Evolutionary conservation across 2,888 invertebrate species (phyloP).

Genomic region (Odontocerum albicorne): DNA sequence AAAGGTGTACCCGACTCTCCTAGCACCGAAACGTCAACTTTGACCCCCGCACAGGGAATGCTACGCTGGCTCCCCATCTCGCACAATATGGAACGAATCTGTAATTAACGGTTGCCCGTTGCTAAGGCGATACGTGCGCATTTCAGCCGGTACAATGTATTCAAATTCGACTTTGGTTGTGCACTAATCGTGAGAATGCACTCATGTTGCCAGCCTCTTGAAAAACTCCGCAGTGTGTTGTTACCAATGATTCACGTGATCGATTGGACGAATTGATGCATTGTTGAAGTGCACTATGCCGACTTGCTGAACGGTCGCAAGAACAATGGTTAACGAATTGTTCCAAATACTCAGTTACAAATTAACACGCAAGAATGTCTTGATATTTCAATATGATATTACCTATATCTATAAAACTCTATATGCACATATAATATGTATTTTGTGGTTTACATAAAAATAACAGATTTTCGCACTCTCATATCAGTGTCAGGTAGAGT

Average conservation of each 20-base stretch:
- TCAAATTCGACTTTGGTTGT: conserved; percentile 30
- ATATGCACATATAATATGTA: too few species aligned
- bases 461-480: too few species aligned
- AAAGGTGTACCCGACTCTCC: conserved; percentile 17
- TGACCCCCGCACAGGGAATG: conserved; percentile 25
- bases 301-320: too few species aligned
- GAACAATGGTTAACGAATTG: too few species aligned
- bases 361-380: background rate
- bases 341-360: background rate
- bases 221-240: conserved; percentile 19
- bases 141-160: conserved; percentile 16
- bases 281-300: background rate
- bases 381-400: background rate
- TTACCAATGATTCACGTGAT: conserved; percentile 8
- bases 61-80: conserved; percentile 25
- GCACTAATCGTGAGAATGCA: conserved; percentile 33
- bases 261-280: background rate
- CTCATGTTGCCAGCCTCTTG: conserved; percentile 14
- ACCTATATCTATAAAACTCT: too few species aligned
- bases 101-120: conserved; percentile 34
- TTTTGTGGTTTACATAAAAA: too few species aligned
- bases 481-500: too few species aligned
- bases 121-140: conserved; percentile 31
- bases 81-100: conserved; percentile 37
- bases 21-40: conserved; percentile 32